phyloP scores from a whole-genome alignment of 2,113 vertebrate species.

The Urocolius indicus region DNA sequence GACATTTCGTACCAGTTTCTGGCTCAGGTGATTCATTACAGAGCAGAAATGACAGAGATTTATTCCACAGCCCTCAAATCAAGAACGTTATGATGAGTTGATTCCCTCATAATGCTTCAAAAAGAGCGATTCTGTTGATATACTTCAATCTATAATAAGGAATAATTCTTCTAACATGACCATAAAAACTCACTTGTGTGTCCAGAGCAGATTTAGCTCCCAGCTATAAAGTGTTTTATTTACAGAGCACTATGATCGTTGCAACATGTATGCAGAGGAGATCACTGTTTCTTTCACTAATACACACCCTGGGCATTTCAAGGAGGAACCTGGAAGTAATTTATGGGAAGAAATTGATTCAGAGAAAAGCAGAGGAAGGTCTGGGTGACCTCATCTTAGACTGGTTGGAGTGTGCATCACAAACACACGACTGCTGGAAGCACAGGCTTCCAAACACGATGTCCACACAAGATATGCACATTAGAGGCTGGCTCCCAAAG shows the following conservation, averaged over 20 bases:
- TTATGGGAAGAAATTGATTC: background rate
- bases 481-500: background rate
- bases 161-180: background rate
- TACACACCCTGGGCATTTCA: background rate
- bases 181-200: background rate
- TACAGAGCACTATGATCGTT: accelerated
- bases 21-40: background rate
- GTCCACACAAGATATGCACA: accelerated
- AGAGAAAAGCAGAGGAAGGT: background rate
- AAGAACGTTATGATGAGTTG: background rate
- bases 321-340: background rate
- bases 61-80: background rate
- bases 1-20: background rate
- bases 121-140: background rate
- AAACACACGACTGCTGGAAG: background rate
- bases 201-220: background rate
- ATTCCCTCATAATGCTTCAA: background rate
- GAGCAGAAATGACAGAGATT: background rate
- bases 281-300: background rate
- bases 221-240: background rate
- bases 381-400: background rate
- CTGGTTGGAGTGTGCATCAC: background rate
- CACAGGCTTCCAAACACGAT: background rate
- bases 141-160: background rate
- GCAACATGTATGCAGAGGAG: background rate